Conservation (phyloP, 2,113 vertebrate species). For the Hyla sarda region DNA sequence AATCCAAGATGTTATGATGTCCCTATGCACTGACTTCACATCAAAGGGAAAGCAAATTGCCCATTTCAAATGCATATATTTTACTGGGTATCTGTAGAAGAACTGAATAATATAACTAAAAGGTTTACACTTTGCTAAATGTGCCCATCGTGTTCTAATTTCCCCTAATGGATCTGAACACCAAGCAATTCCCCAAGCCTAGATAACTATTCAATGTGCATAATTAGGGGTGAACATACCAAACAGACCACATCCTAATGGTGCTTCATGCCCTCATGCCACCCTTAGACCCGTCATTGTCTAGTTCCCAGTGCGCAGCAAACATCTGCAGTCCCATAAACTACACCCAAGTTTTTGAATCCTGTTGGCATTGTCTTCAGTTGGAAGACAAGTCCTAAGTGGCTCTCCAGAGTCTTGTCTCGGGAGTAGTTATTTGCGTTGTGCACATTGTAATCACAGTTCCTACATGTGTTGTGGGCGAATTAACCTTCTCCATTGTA, state of each 20-base stretch:
- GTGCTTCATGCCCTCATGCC: neutral
- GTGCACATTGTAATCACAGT: slow-evolving; percentile 12
- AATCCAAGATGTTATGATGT: neutral
- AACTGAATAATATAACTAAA: slow-evolving; percentile 1
- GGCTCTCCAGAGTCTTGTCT: neutral
- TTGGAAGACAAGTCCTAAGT: neutral
- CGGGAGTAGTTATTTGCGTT: neutral
- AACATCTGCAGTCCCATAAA: too few relatives aligned
- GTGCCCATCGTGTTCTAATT: neutral
- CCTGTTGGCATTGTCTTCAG: neutral
- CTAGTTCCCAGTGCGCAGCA: too few relatives aligned
- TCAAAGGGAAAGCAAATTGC: neutral
- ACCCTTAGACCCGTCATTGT: neutral
- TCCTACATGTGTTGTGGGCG: neutral
- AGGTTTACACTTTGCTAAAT: neutral
- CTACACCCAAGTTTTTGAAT: neutral
- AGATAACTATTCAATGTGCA: too few relatives aligned
- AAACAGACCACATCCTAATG: neutral
- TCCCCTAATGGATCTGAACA: too few relatives aligned
- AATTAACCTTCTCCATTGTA: neutral
- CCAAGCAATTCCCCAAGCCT: too few relatives aligned
- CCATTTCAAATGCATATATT: neutral
- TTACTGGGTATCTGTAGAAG: neutral
- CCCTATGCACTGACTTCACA: neutral
- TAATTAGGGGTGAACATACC: too few relatives aligned